These are phyloP conservation scores for Drosophila pseudoobscura DNA, from an alignment of 1,140 invertebrate species.

Conservation along the genomic window DNA sequence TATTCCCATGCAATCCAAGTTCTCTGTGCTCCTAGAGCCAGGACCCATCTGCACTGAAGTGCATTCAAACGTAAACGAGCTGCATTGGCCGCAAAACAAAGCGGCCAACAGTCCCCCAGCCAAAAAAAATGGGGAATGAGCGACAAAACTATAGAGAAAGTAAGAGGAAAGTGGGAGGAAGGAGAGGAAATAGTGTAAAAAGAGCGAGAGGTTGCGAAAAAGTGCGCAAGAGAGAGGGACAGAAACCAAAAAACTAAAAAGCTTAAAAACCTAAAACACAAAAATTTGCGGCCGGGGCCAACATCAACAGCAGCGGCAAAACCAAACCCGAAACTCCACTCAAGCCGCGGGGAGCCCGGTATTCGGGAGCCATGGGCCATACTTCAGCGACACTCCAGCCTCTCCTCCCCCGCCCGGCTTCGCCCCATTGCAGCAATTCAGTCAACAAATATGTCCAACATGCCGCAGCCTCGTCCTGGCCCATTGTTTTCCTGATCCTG, in stretches of 20 bases:
- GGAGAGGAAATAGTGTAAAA: background rate
- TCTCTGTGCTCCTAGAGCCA: background rate
- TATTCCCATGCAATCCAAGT: conserved; percentile 12
- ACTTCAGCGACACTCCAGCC: conserved; percentile 64
- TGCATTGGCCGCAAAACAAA: conserved; percentile 52
- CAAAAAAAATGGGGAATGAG: conserved; percentile 19
- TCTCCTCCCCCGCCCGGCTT: background rate
- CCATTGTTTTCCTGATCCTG: conserved; percentile 77
- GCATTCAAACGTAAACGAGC: conserved; percentile 68
- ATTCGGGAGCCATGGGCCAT: conserved; percentile 49
- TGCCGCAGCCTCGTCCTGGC: conserved; percentile 62
- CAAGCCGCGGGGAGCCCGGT: conserved; percentile 35
- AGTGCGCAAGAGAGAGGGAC: background rate
- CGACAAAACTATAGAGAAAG: conserved; percentile 7
- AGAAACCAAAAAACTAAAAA: conserved; percentile 44
- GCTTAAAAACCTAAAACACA: conserved; percentile 78
- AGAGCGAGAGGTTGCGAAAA: conserved; percentile 1
- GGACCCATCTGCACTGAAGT: conserved; percentile 50
- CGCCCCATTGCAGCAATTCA: conserved; percentile 15
- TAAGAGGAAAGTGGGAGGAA: conserved; percentile 7
- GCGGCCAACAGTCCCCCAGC: conserved; percentile 23
- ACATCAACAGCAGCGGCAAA: conserved; percentile 54
- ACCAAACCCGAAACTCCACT: conserved; percentile 57
- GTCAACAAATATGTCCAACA: conserved; percentile 80
- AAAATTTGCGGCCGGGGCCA: conserved; percentile 70